Base-by-base conservation (phyloP, 2,797 vertebrate species). In the Betta splendens region DNA sequence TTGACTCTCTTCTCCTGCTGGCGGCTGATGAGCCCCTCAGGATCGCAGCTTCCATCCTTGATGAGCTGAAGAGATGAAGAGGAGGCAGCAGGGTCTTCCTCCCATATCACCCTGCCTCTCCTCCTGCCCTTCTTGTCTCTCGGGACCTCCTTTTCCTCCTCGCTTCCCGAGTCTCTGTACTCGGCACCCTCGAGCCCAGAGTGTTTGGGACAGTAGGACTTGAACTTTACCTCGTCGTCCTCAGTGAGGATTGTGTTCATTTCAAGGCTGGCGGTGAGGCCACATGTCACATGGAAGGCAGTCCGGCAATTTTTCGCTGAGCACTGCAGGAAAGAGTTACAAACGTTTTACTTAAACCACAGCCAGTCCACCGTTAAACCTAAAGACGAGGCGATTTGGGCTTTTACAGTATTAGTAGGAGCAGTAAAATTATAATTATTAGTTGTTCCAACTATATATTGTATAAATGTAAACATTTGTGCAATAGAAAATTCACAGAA, bases 171-270 rank as follows among this genome's bases (percentile, higher is more conserved):
- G 4, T 79, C 81, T 3, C 72, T 44, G 46, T 40, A 45, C 39
- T 87, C 78, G 2, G 21, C 58, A 6, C 83, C 90, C 46, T 89
- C 87, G 5, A 87, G 59, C 5, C 88, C 93, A 1, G 95, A 96
- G 88, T 98, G 97, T 73, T 95, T 94, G 44, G 94, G 95, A 55
- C 97, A 99, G 84, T 92, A 98, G 0, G 97, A 98, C 85, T 98
- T 98, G 83, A 99, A 99, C 83, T 98, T 98, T 69, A 99, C 97
- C 84, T 99, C 97, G 0, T 99, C 97, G 0, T 96, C 94, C 58
- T 98, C 95, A 0, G 95, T 96, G 71, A 99, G 80, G 76, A 97
- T 94, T 44, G 97, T 99, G 84, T 93, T 98, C 97, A 98, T 99
- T 70, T 98, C 94, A 23, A 98, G 88, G 69, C 92, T 88, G 1